Base-by-base conservation (phyloP, 2,113 vertebrate genomes). In the Capreolus pygargus region DNA sequence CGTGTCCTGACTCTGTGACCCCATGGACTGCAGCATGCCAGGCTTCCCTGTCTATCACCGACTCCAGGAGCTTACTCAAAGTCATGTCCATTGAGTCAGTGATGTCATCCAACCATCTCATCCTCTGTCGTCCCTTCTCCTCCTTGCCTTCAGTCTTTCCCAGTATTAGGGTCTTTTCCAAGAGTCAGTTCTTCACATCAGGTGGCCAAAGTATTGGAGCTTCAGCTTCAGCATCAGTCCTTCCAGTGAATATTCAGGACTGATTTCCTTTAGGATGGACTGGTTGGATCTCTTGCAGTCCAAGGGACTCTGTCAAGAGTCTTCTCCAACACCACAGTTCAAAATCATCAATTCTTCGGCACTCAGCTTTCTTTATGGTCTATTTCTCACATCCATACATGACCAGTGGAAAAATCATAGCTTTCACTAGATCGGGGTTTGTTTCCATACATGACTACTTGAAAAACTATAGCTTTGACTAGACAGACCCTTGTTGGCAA, bases 11-110 rank as follows among this genome's bases (percentile, higher is more conserved):
- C 36, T 70, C 64, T 74, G 67, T 0, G 0, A 39, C 10, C 36
- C 67, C 36, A 23, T 0, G 0, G 67, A 74, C n/a, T 39, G 10
- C 36, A 74, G 10, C 67, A 25, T 1, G 36, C 67, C 67, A 74
- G n/a, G 36, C 67, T 23, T 74, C 67, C 67, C 67, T 74, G 36
- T 74, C 67, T 5, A 6, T 25, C 67, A 39, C 67, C 67, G 39
- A 39, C 67, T 39, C 67, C 67, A 0, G 0, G n/a, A 13, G 19
- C 6, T 74, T 74, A 19, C 36, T 74, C 67, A 74, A 39, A 39
- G 19, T 39, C 67, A 74, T 39, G 67, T 74, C n/a, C n/a, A 74
- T 74, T 2, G 21, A 39, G 67, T 70, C 10, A 6, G 67, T 70
- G n/a, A 39, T 70, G 67, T 19, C n/a, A 70, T 70, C 67, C 67